phyloP scores from a whole-genome alignment of 2,888 invertebrate genomes.

The Crepidodera aurea region DNA sequence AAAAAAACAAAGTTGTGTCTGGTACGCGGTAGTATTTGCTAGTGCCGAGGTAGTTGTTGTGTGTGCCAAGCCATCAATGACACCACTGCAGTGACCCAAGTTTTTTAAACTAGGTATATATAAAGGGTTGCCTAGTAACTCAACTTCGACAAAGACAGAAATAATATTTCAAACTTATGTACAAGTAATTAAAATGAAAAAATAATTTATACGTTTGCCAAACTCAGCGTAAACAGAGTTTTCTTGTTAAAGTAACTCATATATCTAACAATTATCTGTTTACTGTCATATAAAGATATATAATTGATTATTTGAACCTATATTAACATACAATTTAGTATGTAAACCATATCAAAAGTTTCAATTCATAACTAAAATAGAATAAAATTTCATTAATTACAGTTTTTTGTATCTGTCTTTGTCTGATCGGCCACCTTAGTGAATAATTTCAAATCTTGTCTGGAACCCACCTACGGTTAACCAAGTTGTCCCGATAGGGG shows the following conservation, averaged over 20 bases:
- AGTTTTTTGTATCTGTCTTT: conserved; percentile 15
- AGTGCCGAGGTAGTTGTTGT: conserved; percentile 59
- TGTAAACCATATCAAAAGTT: no score
- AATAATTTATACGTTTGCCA: no score
- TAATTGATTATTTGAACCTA: no score
- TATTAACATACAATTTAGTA: no score
- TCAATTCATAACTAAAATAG: no score
- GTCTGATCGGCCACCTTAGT: conserved; percentile 20
- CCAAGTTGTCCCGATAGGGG: conserved; percentile 98
- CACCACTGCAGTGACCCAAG: conserved; percentile 64
- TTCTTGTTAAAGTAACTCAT: no score
- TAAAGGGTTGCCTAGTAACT: conserved; percentile 19
- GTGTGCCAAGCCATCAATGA: conserved; percentile 59
- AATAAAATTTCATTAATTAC: no score
- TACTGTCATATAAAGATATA: no score
- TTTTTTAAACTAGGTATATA: conserved; percentile 16
- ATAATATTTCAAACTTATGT: neutral
- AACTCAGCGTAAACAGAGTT: no score
- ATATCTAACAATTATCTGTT: no score
- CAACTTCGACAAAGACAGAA: conserved; percentile 23
- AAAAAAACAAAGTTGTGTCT: conserved; percentile 17
- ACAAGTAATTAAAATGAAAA: no score
- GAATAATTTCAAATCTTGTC: conserved; percentile 15
- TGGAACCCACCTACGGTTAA: conserved; percentile 92
- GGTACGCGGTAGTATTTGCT: conserved; percentile 35